A percentile compares a stretch with the other conserved stretches of the same genome.
These are phyloP conservation scores for Cotesia chilonis DNA, from an alignment of 1,140 invertebrate species.

Conservation along the genomic window DNA sequence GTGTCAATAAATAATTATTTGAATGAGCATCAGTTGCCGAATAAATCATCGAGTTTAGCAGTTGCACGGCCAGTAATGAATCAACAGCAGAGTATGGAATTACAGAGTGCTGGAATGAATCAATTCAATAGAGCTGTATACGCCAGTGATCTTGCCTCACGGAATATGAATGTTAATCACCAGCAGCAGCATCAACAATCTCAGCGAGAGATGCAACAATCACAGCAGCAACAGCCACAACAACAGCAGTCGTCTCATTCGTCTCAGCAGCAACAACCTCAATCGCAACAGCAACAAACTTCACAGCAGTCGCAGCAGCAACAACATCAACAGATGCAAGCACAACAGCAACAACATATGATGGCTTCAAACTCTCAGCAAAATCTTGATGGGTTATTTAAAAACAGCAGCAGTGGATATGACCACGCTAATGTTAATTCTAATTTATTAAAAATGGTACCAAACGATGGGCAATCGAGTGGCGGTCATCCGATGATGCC, in stretches of 20 bases:
- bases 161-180: conserved; percentile 40
- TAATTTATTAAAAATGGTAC: conserved; percentile 62
- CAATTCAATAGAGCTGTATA: conserved; percentile 56
- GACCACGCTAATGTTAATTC: conserved; percentile 59
- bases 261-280: conserved; percentile 34
- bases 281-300: conserved; percentile 51
- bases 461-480: conserved; percentile 54
- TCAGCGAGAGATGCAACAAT: conserved; percentile 41
- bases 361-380: conserved; percentile 37
- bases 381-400: conserved; percentile 41
- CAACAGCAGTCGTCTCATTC: conserved; percentile 38
- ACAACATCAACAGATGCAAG: conserved; percentile 45
- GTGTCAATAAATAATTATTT: conserved; percentile 51
- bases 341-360: conserved; percentile 36
- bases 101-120: conserved; percentile 40
- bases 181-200: conserved; percentile 36
- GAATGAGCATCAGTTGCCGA: conserved; percentile 47
- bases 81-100: conserved; percentile 52
- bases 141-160: conserved; percentile 51
- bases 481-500: conserved; percentile 52
- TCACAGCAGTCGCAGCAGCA: conserved; percentile 54
- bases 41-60: conserved; percentile 57
- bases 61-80: conserved; percentile 56
- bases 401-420: conserved; percentile 49
- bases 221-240: conserved; percentile 33